Base-by-base conservation (phyloP, 2,888 invertebrate species). In the Acleris holmiana region DNA sequence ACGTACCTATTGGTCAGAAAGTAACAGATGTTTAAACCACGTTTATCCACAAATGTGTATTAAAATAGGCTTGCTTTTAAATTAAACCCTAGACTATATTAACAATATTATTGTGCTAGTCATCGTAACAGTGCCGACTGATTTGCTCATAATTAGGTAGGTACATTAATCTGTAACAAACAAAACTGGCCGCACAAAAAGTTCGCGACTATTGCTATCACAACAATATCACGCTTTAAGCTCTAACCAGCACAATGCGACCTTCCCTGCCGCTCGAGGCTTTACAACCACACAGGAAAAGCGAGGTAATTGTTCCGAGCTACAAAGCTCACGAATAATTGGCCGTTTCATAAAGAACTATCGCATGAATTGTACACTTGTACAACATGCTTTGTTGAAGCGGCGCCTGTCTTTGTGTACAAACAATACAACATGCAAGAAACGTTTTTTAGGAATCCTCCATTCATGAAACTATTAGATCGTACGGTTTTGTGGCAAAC, bases 371-470 rank as follows among this genome's bases (percentile, higher is more conserved):
- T 85, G 88, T 91, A 91, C 91, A 92, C 91, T 91, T 91, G 91
- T 91, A 90, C 61, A 85, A 85, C 79, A 80, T 76, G 84, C 86
- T 86, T 91, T 91, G 91, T 91, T 88, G 29, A 87, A 76, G 74
- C 78, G 89, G 86, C 89, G 91, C 88, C 82, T 87, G 89, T 84
- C 86, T 89, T 91, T 91, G 90, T 91, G 69, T 71, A 80, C 89
- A 90, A 85, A 92, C 91, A 92, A 92, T 92, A 83, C 84, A 86
- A 89, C 87, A 90, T 91, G 90, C 86, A 91, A 91, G 92, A 85
- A 91, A 88, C 84, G 88, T 89, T 91, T 91, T 92, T 92, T 91
- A 91, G 89, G 83, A 89, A 88, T 89, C 76, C 83, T 76, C 82
- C 89, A 92, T 91, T 91, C 91, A 91, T 86, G 80, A 85, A 85